phyloP scores from a whole-genome alignment of 1,140 invertebrate genomes.

The Drosophila gunungcola region DNA sequence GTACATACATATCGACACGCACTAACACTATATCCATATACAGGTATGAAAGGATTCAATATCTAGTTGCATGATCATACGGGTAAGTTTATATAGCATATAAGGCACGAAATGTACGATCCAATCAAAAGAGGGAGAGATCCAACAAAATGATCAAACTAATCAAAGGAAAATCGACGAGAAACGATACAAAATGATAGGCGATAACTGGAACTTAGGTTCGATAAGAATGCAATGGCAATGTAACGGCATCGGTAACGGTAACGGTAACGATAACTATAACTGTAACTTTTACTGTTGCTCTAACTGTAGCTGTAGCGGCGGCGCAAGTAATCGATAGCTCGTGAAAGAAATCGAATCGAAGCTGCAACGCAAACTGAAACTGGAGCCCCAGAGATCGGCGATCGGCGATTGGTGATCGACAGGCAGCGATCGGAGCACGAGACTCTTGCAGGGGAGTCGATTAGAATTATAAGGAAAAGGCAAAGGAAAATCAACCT shows the following conservation, averaged over 20 bases:
- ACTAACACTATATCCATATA: constrained; percentile 63
- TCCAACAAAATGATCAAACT: constrained; percentile 51
- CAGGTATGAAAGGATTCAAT: constrained; percentile 36
- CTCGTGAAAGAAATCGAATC: not conserved
- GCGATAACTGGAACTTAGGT: constrained; percentile 37
- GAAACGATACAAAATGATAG: constrained; percentile 43
- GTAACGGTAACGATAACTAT: constrained; percentile 30
- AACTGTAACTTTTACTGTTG: constrained; percentile 44
- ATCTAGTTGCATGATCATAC: constrained; percentile 60
- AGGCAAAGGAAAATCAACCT: constrained; percentile 31
- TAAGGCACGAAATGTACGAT: constrained; percentile 55
- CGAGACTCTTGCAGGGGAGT: constrained; percentile 2
- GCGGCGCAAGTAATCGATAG: constrained; percentile 27
- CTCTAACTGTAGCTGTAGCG: constrained; percentile 34
- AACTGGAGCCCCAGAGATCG: constrained; percentile 7
- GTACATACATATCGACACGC: constrained; percentile 49
- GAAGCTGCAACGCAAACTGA: constrained; percentile 4
- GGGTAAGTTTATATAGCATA: constrained; percentile 40
- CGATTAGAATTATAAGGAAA: constrained; percentile 14
- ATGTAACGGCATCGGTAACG: constrained; percentile 44
- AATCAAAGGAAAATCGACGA: constrained; percentile 49
- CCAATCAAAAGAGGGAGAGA: constrained; percentile 41
- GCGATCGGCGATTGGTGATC: constrained; percentile 11
- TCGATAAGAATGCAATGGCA: constrained; percentile 53
- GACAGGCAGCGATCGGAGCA: constrained; percentile 23